These are phyloP conservation scores for Drosophila dunni DNA, from an alignment of 1,140 invertebrate species.

Conservation along the genomic window DNA sequence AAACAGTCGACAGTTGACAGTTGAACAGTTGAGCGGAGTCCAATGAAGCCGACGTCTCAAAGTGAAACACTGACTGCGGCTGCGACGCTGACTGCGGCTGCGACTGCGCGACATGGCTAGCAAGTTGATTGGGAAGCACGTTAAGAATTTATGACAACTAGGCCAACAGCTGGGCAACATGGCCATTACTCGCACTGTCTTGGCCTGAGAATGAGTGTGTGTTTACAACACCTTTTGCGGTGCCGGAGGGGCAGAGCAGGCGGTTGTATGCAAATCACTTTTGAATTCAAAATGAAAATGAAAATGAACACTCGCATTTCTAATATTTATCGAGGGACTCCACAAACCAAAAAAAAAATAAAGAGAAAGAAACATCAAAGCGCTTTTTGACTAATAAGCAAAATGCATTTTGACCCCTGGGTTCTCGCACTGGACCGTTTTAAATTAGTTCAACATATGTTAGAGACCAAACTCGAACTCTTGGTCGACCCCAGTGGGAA, in stretches of 20 bases:
- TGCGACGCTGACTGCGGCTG: constrained; percentile 18
- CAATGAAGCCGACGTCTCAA: constrained; percentile 37
- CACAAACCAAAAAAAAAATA: not conserved
- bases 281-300: constrained; percentile 55
- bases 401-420: constrained; percentile 65
- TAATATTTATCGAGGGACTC: constrained; percentile 27
- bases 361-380: constrained; percentile 64
- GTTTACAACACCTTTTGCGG: constrained; percentile 47
- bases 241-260: not conserved
- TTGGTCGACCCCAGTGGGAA: constrained; percentile 48
- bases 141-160: constrained; percentile 48
- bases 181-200: constrained; percentile 23
- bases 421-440: constrained; percentile 38
- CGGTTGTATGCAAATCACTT: constrained; percentile 71
- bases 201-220: constrained; percentile 2
- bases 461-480: not conserved
- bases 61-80: constrained; percentile 29
- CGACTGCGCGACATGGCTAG: constrained; percentile 42
- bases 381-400: constrained; percentile 57
- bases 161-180: constrained; percentile 17
- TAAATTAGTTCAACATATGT: constrained; percentile 55
- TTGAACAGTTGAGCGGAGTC: constrained; percentile 40
- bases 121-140: constrained; percentile 32
- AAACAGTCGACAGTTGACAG: constrained; percentile 46
- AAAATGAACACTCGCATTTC: constrained; percentile 41